Evolutionary conservation across 2,888 invertebrate species (phyloP).

Genomic region (Melanostoma mellinum): DNA sequence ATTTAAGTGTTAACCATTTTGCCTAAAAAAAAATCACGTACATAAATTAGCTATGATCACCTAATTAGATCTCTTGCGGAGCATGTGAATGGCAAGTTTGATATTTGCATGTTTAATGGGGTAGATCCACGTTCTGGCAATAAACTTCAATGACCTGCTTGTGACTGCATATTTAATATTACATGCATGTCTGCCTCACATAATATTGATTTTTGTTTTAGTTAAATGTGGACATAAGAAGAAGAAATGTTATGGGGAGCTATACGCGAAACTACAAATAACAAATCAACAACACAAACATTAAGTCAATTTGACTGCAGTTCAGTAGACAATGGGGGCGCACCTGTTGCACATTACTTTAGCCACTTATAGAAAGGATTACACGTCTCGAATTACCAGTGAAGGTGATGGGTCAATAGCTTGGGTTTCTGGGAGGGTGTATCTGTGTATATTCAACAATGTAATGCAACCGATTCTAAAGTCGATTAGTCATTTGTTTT

Average conservation of each 20-base stretch:
- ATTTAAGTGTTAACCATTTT: slow-evolving; percentile 6
- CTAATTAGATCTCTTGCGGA: slow-evolving; percentile 17
- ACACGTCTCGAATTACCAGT: slow-evolving; percentile 58
- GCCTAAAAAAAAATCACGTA: slow-evolving; percentile 26
- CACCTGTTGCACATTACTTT: slow-evolving; percentile 65
- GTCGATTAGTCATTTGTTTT: slow-evolving; percentile 17
- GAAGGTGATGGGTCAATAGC: slow-evolving; percentile 67
- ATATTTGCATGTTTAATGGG: slow-evolving; percentile 8
- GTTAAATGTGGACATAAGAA: slow-evolving; percentile 7
- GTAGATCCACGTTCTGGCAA: slow-evolving; percentile 29
- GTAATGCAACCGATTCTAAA: background rate
- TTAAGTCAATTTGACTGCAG: slow-evolving; percentile 56
- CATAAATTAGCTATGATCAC: slow-evolving; percentile 35
- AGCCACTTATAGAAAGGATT: slow-evolving; percentile 39
- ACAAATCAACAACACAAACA: slow-evolving; percentile 51
- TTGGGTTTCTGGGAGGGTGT: slow-evolving; percentile 16
- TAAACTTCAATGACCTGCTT: slow-evolving; percentile 66
- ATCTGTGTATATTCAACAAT: background rate
- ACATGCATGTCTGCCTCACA: slow-evolving; percentile 1
- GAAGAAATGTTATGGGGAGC: slow-evolving; percentile 6
- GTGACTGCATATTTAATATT: slow-evolving; percentile 2
- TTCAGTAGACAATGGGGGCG: slow-evolving; percentile 57
- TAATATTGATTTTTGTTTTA: slow-evolving; percentile 47
- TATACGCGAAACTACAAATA: slow-evolving; percentile 51
- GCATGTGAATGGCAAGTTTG: slow-evolving; percentile 17